A percentile compares a stretch with the other conserved stretches of the same genome.
These are phyloP conservation scores for Serinus canaria DNA, from an alignment of 2,113 vertebrate genomes.

Conservation along the genomic window DNA sequence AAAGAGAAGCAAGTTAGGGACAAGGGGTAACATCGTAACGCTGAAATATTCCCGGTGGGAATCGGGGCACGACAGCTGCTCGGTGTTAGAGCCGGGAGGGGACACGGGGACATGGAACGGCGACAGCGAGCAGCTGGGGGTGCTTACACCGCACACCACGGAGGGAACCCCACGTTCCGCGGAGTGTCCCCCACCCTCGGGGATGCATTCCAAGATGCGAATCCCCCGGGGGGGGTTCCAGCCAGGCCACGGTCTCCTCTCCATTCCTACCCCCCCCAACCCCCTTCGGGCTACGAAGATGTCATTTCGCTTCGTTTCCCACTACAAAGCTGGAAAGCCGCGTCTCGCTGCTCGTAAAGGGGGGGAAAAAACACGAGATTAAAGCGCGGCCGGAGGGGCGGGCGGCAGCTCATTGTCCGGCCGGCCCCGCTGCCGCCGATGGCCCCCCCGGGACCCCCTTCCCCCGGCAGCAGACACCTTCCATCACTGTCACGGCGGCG, in stretches of 20 bases:
- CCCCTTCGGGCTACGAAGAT: background rate
- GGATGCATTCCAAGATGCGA: accelerated
- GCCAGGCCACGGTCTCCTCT: background rate
- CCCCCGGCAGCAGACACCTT: background rate
- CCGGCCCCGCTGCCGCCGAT: background rate
- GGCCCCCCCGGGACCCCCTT: background rate
- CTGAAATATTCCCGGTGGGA: background rate
- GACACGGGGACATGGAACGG: accelerated
- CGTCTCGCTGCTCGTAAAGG: background rate
- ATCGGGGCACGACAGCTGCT: accelerated
- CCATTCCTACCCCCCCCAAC: accelerated
- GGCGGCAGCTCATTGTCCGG: slow-evolving; percentile 10
- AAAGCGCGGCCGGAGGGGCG: background rate
- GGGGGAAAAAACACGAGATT: accelerated
- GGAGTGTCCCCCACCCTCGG: accelerated
- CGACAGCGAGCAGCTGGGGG: background rate
- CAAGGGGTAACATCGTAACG: accelerated
- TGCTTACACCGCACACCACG: accelerated
- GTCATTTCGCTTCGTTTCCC: background rate
- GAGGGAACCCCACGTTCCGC: background rate
- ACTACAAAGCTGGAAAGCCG: background rate
- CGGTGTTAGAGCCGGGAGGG: background rate
- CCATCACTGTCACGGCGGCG: background rate
- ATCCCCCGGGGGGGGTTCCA: background rate
- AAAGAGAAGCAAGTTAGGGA: background rate